Evolutionary conservation across 2,797 vertebrate species (phyloP), one percentile per base, ranked within the genome.

Genomic region (Galagoides demidoff): DNA sequence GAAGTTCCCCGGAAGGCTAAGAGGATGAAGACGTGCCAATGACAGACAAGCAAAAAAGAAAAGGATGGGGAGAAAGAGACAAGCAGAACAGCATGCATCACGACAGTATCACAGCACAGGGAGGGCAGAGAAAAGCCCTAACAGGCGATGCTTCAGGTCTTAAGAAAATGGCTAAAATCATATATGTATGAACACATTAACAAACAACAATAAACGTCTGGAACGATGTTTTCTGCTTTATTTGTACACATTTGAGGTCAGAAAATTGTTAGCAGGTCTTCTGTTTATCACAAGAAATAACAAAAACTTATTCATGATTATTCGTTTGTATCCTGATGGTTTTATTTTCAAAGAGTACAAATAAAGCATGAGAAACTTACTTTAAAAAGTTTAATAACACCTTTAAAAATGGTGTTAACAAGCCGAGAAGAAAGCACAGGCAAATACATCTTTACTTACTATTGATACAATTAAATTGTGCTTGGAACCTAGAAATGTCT

Each of bases 1-100:
- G 98, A 98, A 98, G 98, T 98, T 99, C 99, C 99, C 99, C 97
- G 86, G 98, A 98, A 98, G 99, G 99, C 99, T 99, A 98, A 97
- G 97, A 98, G 98, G 98, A 98, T 96, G 98, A 98, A 98, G 95
- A 98, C 92, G 97, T 96, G 97, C 90, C 97, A 97, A 96, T 92
- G 97, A 97, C 93, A 98, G 97, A 98, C 98, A 49, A 94, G 91
- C 77, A 96, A 96, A 97, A 96, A 94, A 78, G 5, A 84, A 85
- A 89, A 84, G 45, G 68, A 89, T 0, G 52, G 66, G 81, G 94
- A 79, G 63, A 96, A 97, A 93, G 43, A 98, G 63, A 98, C 82
- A 98, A 98, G 96, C 98, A 98, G 97, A 96, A 98, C 94, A 97
- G 97, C 98, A 98, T 99, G 98, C 98, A 98, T 71, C 98, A 98